Evolutionary conservation across 2,113 vertebrate genomes (phyloP).

Genomic region (Smithornis capensis): DNA sequence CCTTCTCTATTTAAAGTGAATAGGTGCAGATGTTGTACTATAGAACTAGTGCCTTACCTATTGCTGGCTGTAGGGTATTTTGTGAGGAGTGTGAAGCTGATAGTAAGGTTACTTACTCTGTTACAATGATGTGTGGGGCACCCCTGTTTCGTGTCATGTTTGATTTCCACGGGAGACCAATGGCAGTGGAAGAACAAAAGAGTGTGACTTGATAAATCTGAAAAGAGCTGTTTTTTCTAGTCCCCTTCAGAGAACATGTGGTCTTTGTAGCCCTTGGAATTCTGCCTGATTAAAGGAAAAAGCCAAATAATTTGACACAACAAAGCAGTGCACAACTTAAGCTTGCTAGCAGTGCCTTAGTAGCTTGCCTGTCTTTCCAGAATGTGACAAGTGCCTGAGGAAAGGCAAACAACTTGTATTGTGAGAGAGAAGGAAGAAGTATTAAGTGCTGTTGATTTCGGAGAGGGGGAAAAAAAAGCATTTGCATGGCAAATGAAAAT

Average conservation of each 20-base stretch:
- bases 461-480: background rate
- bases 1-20: background rate
- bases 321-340: constrained; percentile 38
- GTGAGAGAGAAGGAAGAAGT: constrained; percentile 9
- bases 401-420: constrained; percentile 31
- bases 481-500: constrained; percentile 41
- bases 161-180: background rate
- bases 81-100: background rate
- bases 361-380: constrained; percentile 56
- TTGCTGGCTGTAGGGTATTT: background rate
- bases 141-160: background rate
- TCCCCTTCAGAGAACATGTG: background rate
- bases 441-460: background rate
- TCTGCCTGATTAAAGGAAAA: constrained; percentile 45
- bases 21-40: background rate
- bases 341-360: constrained; percentile 43
- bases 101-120: background rate
- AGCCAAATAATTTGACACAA: constrained; percentile 45
- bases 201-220: background rate
- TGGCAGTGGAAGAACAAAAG: background rate
- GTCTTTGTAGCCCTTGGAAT: background rate
- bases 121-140: accelerated
- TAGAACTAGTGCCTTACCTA: background rate
- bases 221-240: background rate
- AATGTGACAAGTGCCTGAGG: constrained; percentile 53